phyloP scores from a whole-genome alignment of 2,888 invertebrate species.

The Drosophila prostipennis region DNA sequence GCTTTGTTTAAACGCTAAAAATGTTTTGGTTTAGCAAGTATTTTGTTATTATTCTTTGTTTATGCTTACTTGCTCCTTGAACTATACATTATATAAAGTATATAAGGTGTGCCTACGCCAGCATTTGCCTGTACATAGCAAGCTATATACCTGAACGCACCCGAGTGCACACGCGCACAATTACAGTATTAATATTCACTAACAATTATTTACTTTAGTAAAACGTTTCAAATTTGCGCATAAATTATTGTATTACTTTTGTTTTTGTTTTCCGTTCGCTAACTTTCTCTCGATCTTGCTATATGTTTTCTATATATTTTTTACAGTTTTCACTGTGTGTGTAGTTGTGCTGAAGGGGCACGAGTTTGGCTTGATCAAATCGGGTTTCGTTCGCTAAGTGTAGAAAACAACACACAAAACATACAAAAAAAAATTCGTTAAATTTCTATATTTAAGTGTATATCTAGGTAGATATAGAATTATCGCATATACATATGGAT shows the following conservation, averaged over 20 bases:
- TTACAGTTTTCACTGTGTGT: slow-evolving; percentile 33
- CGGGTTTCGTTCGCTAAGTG: slow-evolving; percentile 43
- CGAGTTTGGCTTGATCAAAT: slow-evolving; percentile 40
- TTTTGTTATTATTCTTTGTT: background rate
- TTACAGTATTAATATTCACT: slow-evolving; percentile 71
- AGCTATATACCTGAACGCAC: slow-evolving; percentile 26
- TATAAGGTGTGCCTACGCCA: slow-evolving; percentile 43
- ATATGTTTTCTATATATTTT: slow-evolving; percentile 26
- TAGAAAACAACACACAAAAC: slow-evolving; percentile 57
- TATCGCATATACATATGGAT: slow-evolving; percentile 29
- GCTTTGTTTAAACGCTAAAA: slow-evolving; percentile 64
- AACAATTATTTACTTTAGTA: slow-evolving; percentile 78
- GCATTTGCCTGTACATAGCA: slow-evolving; percentile 21
- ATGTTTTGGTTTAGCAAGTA: slow-evolving; percentile 58
- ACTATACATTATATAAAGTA: slow-evolving; percentile 73
- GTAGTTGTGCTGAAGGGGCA: slow-evolving; percentile 34
- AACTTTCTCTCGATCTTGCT: slow-evolving; percentile 15
- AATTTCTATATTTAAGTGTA: slow-evolving; percentile 41
- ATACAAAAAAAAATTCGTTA: slow-evolving; percentile 42
- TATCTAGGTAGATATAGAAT: slow-evolving; percentile 31
- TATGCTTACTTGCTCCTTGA: slow-evolving; percentile 55
- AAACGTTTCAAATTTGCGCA: slow-evolving; percentile 76
- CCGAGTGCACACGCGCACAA: slow-evolving; percentile 35
- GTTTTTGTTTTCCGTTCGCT: slow-evolving; percentile 31
- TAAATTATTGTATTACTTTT: slow-evolving; percentile 73